Evolutionary conservation across 2,888 invertebrate species (phyloP), one percentile per base, ranked within the genome.

Genomic region (Aphidius colemani): DNA sequence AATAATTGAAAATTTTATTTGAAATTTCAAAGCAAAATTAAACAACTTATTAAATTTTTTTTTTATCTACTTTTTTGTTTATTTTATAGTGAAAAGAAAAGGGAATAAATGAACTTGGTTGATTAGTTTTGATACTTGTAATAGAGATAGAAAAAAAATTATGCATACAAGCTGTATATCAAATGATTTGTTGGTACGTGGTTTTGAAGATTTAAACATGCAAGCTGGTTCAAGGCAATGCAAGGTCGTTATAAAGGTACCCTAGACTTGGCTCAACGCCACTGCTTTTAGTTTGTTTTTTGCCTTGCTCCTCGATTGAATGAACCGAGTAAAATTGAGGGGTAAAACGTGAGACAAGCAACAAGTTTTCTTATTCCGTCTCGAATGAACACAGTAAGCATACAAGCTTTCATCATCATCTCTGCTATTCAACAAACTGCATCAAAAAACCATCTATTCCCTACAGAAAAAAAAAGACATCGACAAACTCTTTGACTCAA

Each of bases 301-400:
- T 78, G 79, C 79, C 65, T 67, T 70, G 72, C 65, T 78, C 79
- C 79, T 78, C 71, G 67, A 53, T 10, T n/a, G 53, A 40, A 5
- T 18, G 45, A 40, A n/a, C 13, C 55, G 44, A 48, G 53, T 57
- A 44, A 48, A 66, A 58, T 49, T 57, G 61, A 53, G 56, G 49
- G 48, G 59, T 39, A 64, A 62, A 53, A 62, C 53, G 64, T 49
- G 66, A 56, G 45, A 71, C 59, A 69, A 67, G 79, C 80, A 80
- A 80, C 80, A 79, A 80, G 80, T 80, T 75, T 78, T 78, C 78
- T 79, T 77, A 77, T 75, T 76, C 71, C 70, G 64, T 59, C 67
- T 68, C 72, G 68, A 51, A 65, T 59, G 61, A 61, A 67, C 60
- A 61, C 66, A 63, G 65, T 66, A 57, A 67, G 64, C 40, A 48